A percentile compares a stretch with the other conserved stretches of the same genome.
Evolutionary conservation across 2,888 invertebrate genomes (phyloP).

Genomic region (Acanthosoma haemorrhoidale): DNA sequence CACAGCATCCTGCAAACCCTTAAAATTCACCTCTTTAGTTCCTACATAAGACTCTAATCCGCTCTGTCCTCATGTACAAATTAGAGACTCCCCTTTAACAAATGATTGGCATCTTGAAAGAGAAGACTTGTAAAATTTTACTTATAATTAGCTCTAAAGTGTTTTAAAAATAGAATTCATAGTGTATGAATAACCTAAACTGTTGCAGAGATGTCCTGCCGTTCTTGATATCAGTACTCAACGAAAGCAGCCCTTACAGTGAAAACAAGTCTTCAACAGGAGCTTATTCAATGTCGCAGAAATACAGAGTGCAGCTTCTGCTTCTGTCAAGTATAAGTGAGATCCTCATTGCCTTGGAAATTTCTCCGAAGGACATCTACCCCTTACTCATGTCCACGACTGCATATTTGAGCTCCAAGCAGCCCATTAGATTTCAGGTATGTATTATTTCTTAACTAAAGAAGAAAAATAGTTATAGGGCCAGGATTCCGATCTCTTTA

Average conservation of each 20-base stretch:
- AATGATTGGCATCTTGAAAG: too few species aligned
- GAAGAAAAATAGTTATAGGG: too few species aligned
- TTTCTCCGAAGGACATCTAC: constrained; percentile 41
- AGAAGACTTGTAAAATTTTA: too few species aligned
- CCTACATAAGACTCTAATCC: too few species aligned
- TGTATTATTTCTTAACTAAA: constrained; percentile 22
- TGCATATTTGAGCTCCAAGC: constrained; percentile 55
- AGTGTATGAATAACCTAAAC: too few species aligned
- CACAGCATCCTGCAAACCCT: too few species aligned
- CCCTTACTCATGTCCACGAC: constrained; percentile 48
- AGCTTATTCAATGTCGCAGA: constrained; percentile 42
- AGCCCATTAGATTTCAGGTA: constrained; percentile 61
- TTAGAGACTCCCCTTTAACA: too few species aligned
- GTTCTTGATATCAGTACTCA: constrained; percentile 39
- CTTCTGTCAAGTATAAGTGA: constrained; percentile 41
- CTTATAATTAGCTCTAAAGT: too few species aligned
- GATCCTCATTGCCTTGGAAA: constrained; percentile 40
- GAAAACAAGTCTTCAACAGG: constrained; percentile 39
- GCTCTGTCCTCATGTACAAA: too few species aligned
- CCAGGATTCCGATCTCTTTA: too few species aligned
- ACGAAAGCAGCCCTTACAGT: constrained; percentile 37
- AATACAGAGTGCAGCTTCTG: constrained; percentile 42
- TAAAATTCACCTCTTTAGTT: too few species aligned
- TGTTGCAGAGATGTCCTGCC: constrained; percentile 42
- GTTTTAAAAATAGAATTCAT: too few species aligned